Conservation (phyloP, 2,113 vertebrate species). For the Dipodomys merriami region DNA sequence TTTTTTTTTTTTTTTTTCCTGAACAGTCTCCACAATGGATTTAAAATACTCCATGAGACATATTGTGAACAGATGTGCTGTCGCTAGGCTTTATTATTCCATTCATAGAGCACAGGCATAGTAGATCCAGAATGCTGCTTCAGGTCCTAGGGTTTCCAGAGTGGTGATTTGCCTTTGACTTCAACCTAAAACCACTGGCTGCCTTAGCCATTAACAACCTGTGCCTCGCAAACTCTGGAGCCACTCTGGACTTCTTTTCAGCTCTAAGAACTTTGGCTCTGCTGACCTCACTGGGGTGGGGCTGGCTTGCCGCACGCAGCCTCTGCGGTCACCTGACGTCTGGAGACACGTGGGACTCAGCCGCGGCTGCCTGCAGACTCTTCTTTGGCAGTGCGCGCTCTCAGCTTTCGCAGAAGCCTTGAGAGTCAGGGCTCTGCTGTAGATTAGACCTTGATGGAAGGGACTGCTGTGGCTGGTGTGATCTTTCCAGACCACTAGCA, state of each 20-base stretch:
- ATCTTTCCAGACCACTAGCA: not conserved
- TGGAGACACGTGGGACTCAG: not conserved
- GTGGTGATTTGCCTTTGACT: not conserved
- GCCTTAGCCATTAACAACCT: not conserved
- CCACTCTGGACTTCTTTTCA: too few relatives aligned
- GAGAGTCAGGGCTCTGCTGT: too few relatives aligned
- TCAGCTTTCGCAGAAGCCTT: not conserved
- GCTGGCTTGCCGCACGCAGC: not conserved
- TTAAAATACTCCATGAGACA: not conserved
- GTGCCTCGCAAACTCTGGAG: not conserved
- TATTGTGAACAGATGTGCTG: not conserved
- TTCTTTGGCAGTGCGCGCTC: too few relatives aligned
- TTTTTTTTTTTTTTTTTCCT: not conserved
- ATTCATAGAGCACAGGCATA: not conserved
- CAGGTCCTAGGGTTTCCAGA: not conserved
- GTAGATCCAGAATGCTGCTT: not conserved
- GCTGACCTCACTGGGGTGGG: too few relatives aligned
- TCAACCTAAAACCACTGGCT: too few relatives aligned
- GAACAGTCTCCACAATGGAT: not conserved
- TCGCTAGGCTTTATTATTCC: not conserved
- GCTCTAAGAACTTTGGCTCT: too few relatives aligned
- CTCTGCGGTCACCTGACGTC: not conserved
- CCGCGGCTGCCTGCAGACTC: not conserved
- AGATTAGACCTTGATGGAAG: not conserved
- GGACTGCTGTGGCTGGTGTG: not conserved